Evolutionary conservation across 2,888 invertebrate genomes (phyloP).

Genomic region (Dendrolimus houi): DNA sequence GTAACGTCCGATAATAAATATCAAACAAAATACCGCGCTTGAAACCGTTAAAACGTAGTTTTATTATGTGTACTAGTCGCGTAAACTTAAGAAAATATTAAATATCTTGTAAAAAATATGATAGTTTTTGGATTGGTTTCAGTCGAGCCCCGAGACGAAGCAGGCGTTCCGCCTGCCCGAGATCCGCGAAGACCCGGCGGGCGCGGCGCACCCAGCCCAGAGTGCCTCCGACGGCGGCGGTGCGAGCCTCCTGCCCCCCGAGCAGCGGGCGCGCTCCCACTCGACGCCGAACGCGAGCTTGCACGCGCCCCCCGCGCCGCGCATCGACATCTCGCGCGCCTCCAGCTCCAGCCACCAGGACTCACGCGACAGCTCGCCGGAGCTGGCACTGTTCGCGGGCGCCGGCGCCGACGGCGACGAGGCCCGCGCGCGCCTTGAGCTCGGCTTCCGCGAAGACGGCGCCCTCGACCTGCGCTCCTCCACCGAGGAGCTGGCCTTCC

Average conservation of each 20-base stretch:
- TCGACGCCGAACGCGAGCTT: slow-evolving; percentile 51
- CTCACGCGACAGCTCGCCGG: slow-evolving; percentile 89
- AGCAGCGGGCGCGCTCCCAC: slow-evolving; percentile 57
- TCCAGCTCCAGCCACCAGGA: slow-evolving; percentile 93
- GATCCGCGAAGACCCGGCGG: slow-evolving; percentile 55
- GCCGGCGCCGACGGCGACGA: slow-evolving; percentile 26
- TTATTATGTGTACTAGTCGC: too few relatives aligned
- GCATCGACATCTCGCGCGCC: slow-evolving; percentile 93
- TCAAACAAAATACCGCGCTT: too few relatives aligned
- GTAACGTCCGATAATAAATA: too few relatives aligned
- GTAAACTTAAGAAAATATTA: too few relatives aligned
- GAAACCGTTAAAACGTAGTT: too few relatives aligned
- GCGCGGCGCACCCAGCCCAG: slow-evolving; percentile 6
- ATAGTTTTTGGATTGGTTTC: slow-evolving; percentile 15
- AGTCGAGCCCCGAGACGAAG: slow-evolving; percentile 78
- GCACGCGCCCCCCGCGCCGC: slow-evolving; percentile 84
- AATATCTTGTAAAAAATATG: too few relatives aligned
- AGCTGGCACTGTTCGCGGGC: slow-evolving; percentile 85
- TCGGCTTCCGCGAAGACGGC: slow-evolving; percentile 84
- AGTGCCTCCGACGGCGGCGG: slow-evolving; percentile 17
- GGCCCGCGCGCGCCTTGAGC: slow-evolving; percentile 44
- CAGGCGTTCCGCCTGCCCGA: slow-evolving; percentile 68
- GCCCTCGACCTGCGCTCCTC: slow-evolving; percentile 90
- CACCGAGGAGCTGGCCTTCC: slow-evolving; percentile 91
- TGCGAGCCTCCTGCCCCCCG: slow-evolving; percentile 34